A percentile compares a stretch with the other conserved stretches of the same genome.
These are phyloP conservation scores for Pipistrellus pipistrellus DNA, from an alignment of 2,797 vertebrate species.

Conservation along the genomic window DNA sequence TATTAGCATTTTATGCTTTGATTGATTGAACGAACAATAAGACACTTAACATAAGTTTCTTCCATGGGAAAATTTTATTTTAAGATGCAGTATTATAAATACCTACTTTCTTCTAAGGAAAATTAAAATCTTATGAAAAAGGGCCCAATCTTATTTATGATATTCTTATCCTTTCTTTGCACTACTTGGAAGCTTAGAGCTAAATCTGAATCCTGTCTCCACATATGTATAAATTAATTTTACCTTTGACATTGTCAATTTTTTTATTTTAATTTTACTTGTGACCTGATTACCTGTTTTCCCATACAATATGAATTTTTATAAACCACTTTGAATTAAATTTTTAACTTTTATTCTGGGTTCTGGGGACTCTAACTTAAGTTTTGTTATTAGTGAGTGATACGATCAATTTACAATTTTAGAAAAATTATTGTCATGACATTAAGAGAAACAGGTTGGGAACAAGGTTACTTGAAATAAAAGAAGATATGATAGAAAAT, in stretches of 20 bases:
- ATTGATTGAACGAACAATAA: too few relatives aligned
- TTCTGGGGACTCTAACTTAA: background rate
- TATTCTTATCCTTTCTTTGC: background rate
- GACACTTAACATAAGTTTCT: background rate
- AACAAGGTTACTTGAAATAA: background rate
- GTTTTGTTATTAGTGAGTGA: background rate
- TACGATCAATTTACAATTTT: background rate
- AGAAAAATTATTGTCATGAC: background rate
- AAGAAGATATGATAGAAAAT: background rate
- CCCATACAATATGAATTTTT: background rate
- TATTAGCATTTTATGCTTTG: too few relatives aligned
- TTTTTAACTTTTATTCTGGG: slow-evolving; percentile 10
- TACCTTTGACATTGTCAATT: background rate
- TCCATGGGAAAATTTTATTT: background rate
- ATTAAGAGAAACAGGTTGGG: background rate
- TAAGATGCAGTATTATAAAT: background rate
- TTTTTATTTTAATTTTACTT: slow-evolving; percentile 37
- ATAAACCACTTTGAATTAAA: background rate
- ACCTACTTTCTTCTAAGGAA: background rate
- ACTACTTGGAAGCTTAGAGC: background rate
- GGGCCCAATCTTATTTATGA: background rate
- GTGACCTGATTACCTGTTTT: background rate
- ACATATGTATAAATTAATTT: background rate
- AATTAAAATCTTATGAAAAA: background rate
- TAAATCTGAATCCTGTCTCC: background rate